Conservation (phyloP, 2,888 invertebrate genomes). For the Unio pictorum region DNA sequence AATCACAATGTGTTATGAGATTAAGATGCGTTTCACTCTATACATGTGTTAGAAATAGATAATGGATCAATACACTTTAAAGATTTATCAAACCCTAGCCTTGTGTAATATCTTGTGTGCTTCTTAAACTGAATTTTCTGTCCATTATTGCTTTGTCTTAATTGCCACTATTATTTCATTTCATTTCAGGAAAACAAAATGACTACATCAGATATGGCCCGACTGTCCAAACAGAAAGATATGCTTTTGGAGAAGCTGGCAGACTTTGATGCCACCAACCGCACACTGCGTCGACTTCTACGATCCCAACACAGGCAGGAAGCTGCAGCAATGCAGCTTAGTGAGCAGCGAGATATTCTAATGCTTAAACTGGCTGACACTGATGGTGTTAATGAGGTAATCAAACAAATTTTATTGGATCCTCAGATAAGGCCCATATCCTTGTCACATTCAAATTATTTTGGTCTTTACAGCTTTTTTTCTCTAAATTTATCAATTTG, state of each 20-base stretch:
- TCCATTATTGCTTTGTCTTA: not conserved
- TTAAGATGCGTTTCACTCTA: no score
- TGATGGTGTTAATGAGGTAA: conserved; percentile 64
- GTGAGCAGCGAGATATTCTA: conserved; percentile 66
- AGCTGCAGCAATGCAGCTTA: conserved; percentile 51
- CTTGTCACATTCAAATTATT: no score
- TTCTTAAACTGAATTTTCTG: no score
- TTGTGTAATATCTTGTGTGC: no score
- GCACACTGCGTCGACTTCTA: conserved; percentile 61
- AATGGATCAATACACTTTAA: no score
- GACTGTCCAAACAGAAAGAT: conserved; percentile 63
- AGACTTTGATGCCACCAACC: conserved; percentile 67
- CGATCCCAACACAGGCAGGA: conserved; percentile 66
- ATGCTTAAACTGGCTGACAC: conserved; percentile 62
- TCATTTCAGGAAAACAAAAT: conserved; percentile 52
- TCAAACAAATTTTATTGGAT: not conserved
- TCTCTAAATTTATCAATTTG: no score
- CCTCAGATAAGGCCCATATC: no score
- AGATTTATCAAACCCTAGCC: no score
- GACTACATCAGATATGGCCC: conserved; percentile 49
- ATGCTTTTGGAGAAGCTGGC: conserved; percentile 63
- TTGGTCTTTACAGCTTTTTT: no score
- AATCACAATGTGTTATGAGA: no score
- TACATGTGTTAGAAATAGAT: no score
- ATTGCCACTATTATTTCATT: not conserved